Base-by-base conservation (phyloP, 2,888 invertebrate genomes). In the Hypolimnas misippus region DNA sequence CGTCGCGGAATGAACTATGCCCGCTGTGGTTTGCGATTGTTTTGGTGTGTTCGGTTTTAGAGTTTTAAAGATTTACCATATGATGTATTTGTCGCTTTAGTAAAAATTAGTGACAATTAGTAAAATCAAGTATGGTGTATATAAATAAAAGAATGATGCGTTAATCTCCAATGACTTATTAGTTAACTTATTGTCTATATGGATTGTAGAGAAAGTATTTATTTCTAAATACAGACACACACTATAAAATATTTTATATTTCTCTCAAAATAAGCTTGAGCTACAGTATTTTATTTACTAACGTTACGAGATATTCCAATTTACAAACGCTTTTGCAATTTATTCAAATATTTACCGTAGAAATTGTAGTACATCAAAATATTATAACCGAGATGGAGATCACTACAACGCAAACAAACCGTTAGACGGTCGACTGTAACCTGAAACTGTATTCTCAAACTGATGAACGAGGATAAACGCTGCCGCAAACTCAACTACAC, bases 371-470 rank as follows among this genome's bases (percentile, higher is more conserved):
- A 49, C 14, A 25, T 0, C 25, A 25, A 25, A 49, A 49, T 25
- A 50, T 31, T 14, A 8, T 33, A 21, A 35, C 33, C 51, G 16
- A 29, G 35, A 50, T 57, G 50, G 16, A 33, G 44, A 25, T 49
- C 53, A 33, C 10, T 40, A 51, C 42, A 42, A 63, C 31, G 57
- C 46, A 56, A 64, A 46, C 56, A 53, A 38, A 57, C 49, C 25
- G 40, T 62, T 46, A n/a, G n/a, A 54, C 52, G 29, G 49, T 31
- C 40, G 60, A 60, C 31, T 50, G 56, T 61, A 69, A 64, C 56
- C 29, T 50, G 68, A 66, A 61, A 62, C 64, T 57, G 50, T 62
- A 62, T 54, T 55, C 63, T 50, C 63, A 53, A 56, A 59, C 62
- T 35, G 62, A 55, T 57, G 53, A 49, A 63, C 63, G 56, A 61